Evolutionary conservation across 2,113 vertebrate genomes (phyloP).

Genomic region (Catharus bicknelli): DNA sequence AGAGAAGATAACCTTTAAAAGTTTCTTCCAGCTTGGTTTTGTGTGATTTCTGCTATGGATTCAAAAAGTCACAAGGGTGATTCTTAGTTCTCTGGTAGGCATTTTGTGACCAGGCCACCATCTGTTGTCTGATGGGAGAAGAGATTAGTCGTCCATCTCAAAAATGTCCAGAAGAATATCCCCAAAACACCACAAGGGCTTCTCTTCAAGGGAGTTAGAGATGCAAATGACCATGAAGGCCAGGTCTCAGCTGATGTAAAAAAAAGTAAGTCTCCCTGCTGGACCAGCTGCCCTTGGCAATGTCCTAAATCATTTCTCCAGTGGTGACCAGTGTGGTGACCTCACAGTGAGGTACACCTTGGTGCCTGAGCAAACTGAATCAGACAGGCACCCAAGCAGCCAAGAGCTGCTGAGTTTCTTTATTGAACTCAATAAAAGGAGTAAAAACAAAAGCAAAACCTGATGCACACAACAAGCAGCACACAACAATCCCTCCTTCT

Average conservation of each 20-base stretch:
- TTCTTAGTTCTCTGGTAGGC: not conserved
- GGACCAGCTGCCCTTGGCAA: not conserved
- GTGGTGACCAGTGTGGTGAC: not conserved
- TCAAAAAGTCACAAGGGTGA: not conserved
- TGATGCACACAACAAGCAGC: not conserved
- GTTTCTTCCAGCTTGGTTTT: not conserved
- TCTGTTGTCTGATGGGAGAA: not conserved
- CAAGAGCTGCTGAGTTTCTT: not conserved
- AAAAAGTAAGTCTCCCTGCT: not conserved
- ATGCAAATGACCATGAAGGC: not conserved
- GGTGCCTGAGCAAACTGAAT: not conserved
- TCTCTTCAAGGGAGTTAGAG: not conserved
- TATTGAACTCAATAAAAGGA: not conserved
- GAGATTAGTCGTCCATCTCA: not conserved
- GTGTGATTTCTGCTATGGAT: not conserved
- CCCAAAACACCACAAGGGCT: not conserved
- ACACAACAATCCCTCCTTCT: conserved; percentile 26
- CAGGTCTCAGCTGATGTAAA: not conserved
- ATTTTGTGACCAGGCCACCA: not conserved
- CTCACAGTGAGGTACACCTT: not conserved
- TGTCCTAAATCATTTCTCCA: not conserved
- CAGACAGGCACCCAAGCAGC: not conserved
- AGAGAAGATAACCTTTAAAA: not conserved
- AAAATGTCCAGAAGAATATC: not conserved
- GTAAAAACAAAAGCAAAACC: conserved; percentile 25